Evolutionary conservation across 2,888 invertebrate species (phyloP).

Genomic region (Hypolimnas misippus): DNA sequence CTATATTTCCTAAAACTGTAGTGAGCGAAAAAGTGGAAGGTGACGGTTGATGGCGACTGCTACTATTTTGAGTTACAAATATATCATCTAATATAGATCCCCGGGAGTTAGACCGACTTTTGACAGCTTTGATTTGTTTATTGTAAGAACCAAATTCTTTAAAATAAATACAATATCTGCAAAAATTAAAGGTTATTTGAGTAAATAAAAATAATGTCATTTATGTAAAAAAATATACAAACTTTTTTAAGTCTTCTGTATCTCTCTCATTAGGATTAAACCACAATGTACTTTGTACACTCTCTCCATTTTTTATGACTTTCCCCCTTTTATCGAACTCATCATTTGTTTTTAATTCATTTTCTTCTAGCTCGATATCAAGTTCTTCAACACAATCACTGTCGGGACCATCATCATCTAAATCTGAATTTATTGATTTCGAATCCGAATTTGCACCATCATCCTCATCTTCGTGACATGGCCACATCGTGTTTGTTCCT

Average conservation of each 20-base stretch:
- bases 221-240: conserved; percentile 31
- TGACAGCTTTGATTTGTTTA: conserved; percentile 73
- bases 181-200: conserved; percentile 44
- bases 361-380: conserved; percentile 69
- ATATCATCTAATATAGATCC: conserved; percentile 77
- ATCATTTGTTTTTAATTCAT: conserved; percentile 62
- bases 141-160: conserved; percentile 82
- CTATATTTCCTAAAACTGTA: conserved; percentile 58
- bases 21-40: conserved; percentile 61
- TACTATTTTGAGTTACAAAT: conserved; percentile 54
- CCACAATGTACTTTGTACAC: conserved; percentile 71
- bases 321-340: conserved; percentile 60
- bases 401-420: conserved; percentile 70
- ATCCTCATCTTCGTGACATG: conserved; percentile 77
- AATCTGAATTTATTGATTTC: conserved; percentile 72
- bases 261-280: conserved; percentile 80
- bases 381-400: conserved; percentile 67
- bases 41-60: conserved; percentile 53
- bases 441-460: conserved; percentile 75
- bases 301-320: conserved; percentile 63
- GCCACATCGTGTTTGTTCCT: conserved; percentile 77
- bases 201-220: neutral
- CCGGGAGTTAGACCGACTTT: conserved; percentile 75
- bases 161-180: conserved; percentile 82
- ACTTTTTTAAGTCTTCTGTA: conserved; percentile 82